Evolutionary conservation across 2,888 invertebrate genomes (phyloP).

Genomic region (Abrostola triplasia): DNA sequence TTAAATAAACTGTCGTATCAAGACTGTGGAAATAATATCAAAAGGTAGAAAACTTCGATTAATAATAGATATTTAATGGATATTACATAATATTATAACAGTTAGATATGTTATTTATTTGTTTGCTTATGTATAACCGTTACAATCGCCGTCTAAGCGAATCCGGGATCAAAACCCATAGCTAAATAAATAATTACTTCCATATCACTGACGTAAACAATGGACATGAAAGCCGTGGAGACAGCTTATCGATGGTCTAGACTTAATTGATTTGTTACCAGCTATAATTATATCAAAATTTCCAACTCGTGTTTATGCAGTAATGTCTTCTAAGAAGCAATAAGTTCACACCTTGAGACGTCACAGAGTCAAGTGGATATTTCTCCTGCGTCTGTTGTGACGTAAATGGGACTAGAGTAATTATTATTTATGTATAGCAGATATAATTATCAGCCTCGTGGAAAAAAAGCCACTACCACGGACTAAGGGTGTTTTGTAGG

Average conservation of each 20-base stretch:
- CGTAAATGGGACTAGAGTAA: not conserved
- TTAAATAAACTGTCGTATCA: no score
- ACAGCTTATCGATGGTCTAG: constrained; percentile 26
- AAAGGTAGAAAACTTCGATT: no score
- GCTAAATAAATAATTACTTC: constrained; percentile 26
- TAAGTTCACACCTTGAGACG: not conserved
- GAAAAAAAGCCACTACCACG: no score
- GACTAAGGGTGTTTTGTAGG: no score
- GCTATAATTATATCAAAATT: constrained; percentile 3
- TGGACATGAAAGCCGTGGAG: constrained; percentile 6
- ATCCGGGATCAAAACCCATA: not conserved
- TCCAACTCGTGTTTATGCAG: not conserved
- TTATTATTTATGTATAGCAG: no score
- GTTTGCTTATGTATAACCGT: not conserved
- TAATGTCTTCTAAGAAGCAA: constrained; percentile 7
- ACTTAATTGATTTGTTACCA: constrained; percentile 16
- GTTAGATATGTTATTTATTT: no score
- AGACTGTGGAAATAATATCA: no score
- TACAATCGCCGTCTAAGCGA: not conserved
- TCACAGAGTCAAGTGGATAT: not conserved
- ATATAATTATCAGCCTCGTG: no score
- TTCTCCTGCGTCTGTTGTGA: not conserved
- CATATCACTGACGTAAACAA: constrained; percentile 13
- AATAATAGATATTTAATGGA: no score
- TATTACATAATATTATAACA: no score